These are phyloP conservation scores for Tuta absoluta DNA, from an alignment of 2,888 invertebrate genomes.

Conservation along the genomic window DNA sequence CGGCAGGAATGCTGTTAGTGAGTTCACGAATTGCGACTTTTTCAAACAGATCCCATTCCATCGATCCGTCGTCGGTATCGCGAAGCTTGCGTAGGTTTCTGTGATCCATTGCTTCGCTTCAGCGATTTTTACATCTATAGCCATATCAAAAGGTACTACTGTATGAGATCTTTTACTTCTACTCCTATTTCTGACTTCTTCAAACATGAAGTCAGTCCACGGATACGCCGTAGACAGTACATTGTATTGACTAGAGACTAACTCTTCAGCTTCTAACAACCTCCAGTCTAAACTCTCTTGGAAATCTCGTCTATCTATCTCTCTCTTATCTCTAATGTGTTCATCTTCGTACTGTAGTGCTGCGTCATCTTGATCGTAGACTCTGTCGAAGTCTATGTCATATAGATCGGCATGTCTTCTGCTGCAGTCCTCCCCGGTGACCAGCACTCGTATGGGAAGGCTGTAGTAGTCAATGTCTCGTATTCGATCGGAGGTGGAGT, in stretches of 20 bases:
- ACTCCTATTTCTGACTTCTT: slow-evolving; percentile 77
- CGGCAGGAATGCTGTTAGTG: slow-evolving; percentile 88
- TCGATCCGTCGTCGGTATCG: slow-evolving; percentile 90
- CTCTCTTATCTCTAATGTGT: slow-evolving; percentile 66
- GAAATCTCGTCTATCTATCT: slow-evolving; percentile 42
- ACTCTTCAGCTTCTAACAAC: slow-evolving; percentile 69
- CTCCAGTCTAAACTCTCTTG: slow-evolving; percentile 73
- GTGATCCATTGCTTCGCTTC: slow-evolving; percentile 93
- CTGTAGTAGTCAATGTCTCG: slow-evolving; percentile 92
- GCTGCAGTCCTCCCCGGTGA: slow-evolving; percentile 86
- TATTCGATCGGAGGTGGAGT: slow-evolving; percentile 90
- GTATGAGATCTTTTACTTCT: slow-evolving; percentile 76
- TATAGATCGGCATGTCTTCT: slow-evolving; percentile 83
- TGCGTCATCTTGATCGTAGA: slow-evolving; percentile 77
- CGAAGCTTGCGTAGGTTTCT: slow-evolving; percentile 92
- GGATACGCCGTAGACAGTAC: slow-evolving; percentile 77
- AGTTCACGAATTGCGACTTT: slow-evolving; percentile 90
- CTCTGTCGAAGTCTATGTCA: slow-evolving; percentile 81
- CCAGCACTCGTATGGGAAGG: slow-evolving; percentile 87
- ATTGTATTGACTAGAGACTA: slow-evolving; percentile 74
- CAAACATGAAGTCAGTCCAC: slow-evolving; percentile 77
- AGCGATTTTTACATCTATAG: slow-evolving; percentile 84
- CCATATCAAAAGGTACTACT: slow-evolving; percentile 77
- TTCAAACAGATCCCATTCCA: slow-evolving; percentile 91
- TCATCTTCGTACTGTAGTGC: slow-evolving; percentile 72